Percentiles rank a stretch among this genome's conserved stretches.
phyloP scores from a whole-genome alignment of 2,888 invertebrate species.

The Elaeidobius kamerunicus region DNA sequence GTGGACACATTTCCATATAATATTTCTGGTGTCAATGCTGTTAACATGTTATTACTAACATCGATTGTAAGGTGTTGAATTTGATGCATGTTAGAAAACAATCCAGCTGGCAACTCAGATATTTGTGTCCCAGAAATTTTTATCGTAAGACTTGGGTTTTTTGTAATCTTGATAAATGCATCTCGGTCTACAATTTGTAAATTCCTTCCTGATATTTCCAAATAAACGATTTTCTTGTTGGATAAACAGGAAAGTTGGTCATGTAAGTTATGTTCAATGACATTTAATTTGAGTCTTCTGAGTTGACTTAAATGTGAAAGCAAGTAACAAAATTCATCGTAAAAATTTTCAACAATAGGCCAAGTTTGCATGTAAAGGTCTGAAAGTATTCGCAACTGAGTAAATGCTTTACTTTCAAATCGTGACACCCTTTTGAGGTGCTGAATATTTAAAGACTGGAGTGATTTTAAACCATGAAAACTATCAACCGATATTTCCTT shows the following conservation, averaged over 20 bases:
- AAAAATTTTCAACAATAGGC: slow-evolving; percentile 65
- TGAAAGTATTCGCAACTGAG: slow-evolving; percentile 68
- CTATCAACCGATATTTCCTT: slow-evolving; percentile 68
- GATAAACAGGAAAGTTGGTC: slow-evolving; percentile 75
- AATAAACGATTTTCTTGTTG: slow-evolving; percentile 72
- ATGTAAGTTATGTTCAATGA: slow-evolving; percentile 69
- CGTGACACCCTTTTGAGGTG: slow-evolving; percentile 70
- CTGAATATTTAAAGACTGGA: slow-evolving; percentile 73
- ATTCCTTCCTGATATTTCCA: slow-evolving; percentile 76
- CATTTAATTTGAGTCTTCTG: slow-evolving; percentile 71
- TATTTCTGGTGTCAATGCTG: slow-evolving; percentile 75
- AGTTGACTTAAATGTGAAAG: slow-evolving; percentile 70
- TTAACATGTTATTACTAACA: slow-evolving; percentile 76
- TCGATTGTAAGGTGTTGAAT: slow-evolving; percentile 80
- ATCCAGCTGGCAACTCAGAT: slow-evolving; percentile 73
- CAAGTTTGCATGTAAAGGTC: slow-evolving; percentile 71
- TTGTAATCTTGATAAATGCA: slow-evolving; percentile 72
- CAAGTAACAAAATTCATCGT: slow-evolving; percentile 63
- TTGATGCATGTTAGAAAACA: slow-evolving; percentile 73
- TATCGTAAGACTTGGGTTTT: slow-evolving; percentile 72
- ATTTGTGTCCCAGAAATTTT: slow-evolving; percentile 76
- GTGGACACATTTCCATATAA: slow-evolving; percentile 88
- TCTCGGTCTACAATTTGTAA: slow-evolving; percentile 72
- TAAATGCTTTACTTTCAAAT: slow-evolving; percentile 72
- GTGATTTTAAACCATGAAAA: slow-evolving; percentile 65